Base-by-base conservation (phyloP, 2,113 vertebrate species). In the Scartelaos histophorus region DNA sequence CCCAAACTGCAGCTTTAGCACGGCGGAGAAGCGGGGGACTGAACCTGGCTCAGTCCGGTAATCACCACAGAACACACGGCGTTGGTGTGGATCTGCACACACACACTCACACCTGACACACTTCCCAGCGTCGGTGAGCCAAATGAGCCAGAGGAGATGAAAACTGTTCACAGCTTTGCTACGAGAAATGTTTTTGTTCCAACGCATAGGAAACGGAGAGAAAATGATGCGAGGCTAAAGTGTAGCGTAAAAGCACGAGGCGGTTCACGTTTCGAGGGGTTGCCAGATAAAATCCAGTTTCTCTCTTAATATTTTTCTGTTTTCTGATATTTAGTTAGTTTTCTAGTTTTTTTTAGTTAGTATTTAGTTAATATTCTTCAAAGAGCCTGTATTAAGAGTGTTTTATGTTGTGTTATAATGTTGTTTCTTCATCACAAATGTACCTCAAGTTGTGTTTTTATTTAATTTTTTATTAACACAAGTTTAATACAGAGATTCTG, bases 11-110 rank as follows among this genome's bases (percentile, higher is more conserved):
- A 69, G 82, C 69, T 82, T 68, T 82, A 29, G 76, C 73, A 66
- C 51, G 24, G 81, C 38, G 38, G 65, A 73, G 69, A 74, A 83
- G 70, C 75, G 54, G 29, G 69, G 79, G 80, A 80, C 67, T 75
- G 62, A 82, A 80, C 80, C 79, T 89, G 88, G 85, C 84, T 1
- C 68, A 38, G 71, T 71, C 80, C 71, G 76, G 70, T 78, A 87
- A 87, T 87, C 82, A 76, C 70, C 76, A 76, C 79, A 85, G 85
- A 85, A 75, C 65, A 51, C 66, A 73, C 72, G 82, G 80, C 51
- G 70, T 84, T 83, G 83, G 74, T 82, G 57, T 75, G 83, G 76
- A 83, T 66, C 64, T 13, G 43, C 12, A 38, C 24, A 66, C 35
- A 66, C 61, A 66, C 35, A 66, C 61, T 72, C 71, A 73, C 68